phyloP scores from a whole-genome alignment of 2,113 vertebrate species.

The Sisor rabdophorus region DNA sequence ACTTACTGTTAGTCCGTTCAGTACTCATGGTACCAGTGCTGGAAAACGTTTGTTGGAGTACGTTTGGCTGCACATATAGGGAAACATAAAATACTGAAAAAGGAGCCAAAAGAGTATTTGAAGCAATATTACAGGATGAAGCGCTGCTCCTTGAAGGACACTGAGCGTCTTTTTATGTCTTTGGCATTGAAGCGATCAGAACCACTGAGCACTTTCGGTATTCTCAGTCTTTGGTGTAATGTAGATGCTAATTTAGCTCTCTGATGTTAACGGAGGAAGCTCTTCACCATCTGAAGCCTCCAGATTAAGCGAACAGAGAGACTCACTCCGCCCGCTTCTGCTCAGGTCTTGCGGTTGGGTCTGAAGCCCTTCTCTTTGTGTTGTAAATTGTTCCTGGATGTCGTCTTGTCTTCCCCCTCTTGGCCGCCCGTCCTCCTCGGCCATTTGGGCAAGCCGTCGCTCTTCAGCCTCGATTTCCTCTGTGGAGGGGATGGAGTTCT shows the following conservation, averaged over 20 bases:
- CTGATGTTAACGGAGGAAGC: slow-evolving; percentile 53
- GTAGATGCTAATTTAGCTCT: slow-evolving; percentile 64
- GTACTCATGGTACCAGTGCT: slow-evolving; percentile 18
- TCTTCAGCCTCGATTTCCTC: slow-evolving; percentile 97
- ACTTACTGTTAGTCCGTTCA: slow-evolving; percentile 40
- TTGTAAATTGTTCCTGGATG: not conserved
- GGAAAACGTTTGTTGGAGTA: slow-evolving; percentile 11
- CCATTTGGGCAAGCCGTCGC: slow-evolving; percentile 73
- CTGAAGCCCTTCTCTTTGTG: slow-evolving; percentile 44
- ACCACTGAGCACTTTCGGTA: slow-evolving; percentile 58
- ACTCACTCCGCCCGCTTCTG: slow-evolving; percentile 50
- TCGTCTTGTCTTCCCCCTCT: slow-evolving; percentile 29
- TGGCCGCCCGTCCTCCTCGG: slow-evolving; percentile 67
- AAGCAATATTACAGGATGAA: slow-evolving; percentile 21
- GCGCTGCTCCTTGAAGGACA: slow-evolving; percentile 1
- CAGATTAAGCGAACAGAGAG: slow-evolving; percentile 43
- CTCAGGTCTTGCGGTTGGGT: slow-evolving; percentile 63
- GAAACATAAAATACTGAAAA: slow-evolving; percentile 43
- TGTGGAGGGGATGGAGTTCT: slow-evolving; percentile 96
- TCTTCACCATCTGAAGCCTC: slow-evolving; percentile 51
- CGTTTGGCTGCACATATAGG: slow-evolving; percentile 27
- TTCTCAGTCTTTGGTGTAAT: slow-evolving; percentile 60
- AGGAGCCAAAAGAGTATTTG: slow-evolving; percentile 26
- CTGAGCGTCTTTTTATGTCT: slow-evolving; percentile 26
- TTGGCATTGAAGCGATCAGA: slow-evolving; percentile 56